A percentile compares a stretch with the other conserved stretches of the same genome.
These are phyloP conservation scores for Theristicus caerulescens DNA, from an alignment of 2,113 vertebrate genomes.

Conservation along the genomic window DNA sequence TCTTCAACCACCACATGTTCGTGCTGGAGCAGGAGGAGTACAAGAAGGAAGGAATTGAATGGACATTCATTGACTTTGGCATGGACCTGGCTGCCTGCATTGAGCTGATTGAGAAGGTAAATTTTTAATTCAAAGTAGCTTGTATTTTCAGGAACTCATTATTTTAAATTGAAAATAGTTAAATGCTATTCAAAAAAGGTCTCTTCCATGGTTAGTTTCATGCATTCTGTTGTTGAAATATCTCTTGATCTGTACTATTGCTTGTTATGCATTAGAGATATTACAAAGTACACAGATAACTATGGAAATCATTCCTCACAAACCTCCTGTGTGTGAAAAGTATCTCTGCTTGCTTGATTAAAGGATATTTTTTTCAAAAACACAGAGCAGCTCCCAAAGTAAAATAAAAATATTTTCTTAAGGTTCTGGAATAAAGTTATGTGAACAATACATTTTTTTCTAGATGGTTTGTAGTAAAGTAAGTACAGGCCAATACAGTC, in stretches of 20 bases:
- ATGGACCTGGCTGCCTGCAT: conserved; percentile 83
- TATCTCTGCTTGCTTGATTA: neutral
- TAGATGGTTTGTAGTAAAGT: neutral
- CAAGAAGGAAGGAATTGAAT: conserved; percentile 60
- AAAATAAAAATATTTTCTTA: neutral
- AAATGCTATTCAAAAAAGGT: neutral
- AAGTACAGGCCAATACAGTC: neutral
- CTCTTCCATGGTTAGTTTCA: neutral
- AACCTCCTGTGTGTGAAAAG: neutral
- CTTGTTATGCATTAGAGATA: neutral
- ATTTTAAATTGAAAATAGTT: neutral
- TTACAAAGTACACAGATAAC: neutral
- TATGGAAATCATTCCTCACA: neutral
- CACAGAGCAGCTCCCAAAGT: neutral
- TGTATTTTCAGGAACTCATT: neutral
- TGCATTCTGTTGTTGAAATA: neutral
- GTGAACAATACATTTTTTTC: neutral
- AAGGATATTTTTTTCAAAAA: neutral
- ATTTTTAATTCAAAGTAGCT: neutral
- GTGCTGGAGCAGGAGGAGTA: conserved; percentile 71
- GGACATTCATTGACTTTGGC: conserved; percentile 51
- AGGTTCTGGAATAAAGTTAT: neutral
- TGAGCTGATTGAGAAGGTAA: conserved; percentile 87
- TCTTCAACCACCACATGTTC: conserved; percentile 86
- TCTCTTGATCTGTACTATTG: neutral